Conservation (phyloP, 2,797 vertebrate species). For the Gymnothorax reevesii region DNA sequence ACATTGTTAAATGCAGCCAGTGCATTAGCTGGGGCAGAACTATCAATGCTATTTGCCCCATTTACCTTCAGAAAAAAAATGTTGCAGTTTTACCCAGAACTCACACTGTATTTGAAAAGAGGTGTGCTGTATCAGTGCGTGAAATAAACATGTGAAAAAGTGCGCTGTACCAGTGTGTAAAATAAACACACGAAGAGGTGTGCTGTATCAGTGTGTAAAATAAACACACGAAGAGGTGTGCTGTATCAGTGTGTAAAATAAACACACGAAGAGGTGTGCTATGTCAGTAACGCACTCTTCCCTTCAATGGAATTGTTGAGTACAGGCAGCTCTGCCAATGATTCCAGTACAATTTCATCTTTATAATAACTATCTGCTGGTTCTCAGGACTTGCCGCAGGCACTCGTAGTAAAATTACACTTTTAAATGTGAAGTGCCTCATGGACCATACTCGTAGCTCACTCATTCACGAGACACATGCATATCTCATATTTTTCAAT, state of each 20-base stretch:
- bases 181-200: no score
- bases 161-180: no score
- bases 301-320: neutral
- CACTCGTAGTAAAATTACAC: neutral
- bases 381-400: neutral
- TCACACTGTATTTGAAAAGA: neutral
- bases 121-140: no score
- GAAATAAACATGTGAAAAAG: no score
- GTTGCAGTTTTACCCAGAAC: neutral
- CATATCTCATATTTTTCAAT: no score
- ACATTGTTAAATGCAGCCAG: conserved; percentile 60
- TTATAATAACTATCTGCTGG: neutral
- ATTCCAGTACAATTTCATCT: neutral
- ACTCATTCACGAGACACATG: neutral
- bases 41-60: conserved; percentile 47
- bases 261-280: no score
- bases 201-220: no score
- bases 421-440: neutral
- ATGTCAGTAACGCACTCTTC: no score
- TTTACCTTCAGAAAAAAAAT: conserved; percentile 49
- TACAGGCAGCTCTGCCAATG: neutral
- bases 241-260: no score
- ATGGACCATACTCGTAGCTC: neutral
- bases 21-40: conserved; percentile 58
- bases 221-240: no score